These are phyloP conservation scores for Monochamus saltuarius DNA, from an alignment of 1,140 invertebrate species.

Conservation along the genomic window DNA sequence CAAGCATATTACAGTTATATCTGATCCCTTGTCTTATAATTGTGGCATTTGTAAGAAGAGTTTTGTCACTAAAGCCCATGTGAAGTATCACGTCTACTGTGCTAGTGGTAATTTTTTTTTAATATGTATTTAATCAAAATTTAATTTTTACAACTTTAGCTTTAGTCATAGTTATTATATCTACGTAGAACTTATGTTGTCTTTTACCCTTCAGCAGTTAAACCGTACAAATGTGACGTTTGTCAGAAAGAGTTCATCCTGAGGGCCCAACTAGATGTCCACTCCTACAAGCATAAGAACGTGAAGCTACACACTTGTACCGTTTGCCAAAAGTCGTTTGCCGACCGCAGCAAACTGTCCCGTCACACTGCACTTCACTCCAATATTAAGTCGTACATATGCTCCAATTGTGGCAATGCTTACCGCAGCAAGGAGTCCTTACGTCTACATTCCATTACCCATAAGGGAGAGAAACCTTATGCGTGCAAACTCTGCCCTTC, in stretches of 20 bases:
- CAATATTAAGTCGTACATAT: constrained; percentile 45
- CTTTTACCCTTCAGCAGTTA: constrained; percentile 46
- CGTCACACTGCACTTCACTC: constrained; percentile 44
- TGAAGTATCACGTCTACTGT: constrained; percentile 50
- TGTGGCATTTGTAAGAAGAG: constrained; percentile 48
- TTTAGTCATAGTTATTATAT: constrained; percentile 8
- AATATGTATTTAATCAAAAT: constrained; percentile 1
- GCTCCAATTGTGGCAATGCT: constrained; percentile 51
- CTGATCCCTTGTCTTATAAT: constrained; percentile 36
- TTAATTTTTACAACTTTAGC: constrained; percentile 9
- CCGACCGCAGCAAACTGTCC: constrained; percentile 43
- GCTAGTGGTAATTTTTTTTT: constrained; percentile 35
- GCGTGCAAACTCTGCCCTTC: constrained; percentile 54
- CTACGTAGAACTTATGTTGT: not conserved
- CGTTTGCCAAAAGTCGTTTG: constrained; percentile 46
- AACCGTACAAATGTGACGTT: constrained; percentile 46
- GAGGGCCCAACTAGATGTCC: constrained; percentile 46
- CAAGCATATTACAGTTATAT: constrained; percentile 38
- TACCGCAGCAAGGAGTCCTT: constrained; percentile 54
- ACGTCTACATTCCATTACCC: constrained; percentile 53
- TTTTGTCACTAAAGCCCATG: constrained; percentile 44
- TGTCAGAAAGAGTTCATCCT: constrained; percentile 47
- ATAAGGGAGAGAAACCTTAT: constrained; percentile 56
- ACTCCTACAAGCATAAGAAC: constrained; percentile 44
- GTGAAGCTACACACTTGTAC: constrained; percentile 46